Evolutionary conservation across 2,797 vertebrate species (phyloP), one percentile per base, ranked within the genome.

Genomic region (Helarctos malayanus): DNA sequence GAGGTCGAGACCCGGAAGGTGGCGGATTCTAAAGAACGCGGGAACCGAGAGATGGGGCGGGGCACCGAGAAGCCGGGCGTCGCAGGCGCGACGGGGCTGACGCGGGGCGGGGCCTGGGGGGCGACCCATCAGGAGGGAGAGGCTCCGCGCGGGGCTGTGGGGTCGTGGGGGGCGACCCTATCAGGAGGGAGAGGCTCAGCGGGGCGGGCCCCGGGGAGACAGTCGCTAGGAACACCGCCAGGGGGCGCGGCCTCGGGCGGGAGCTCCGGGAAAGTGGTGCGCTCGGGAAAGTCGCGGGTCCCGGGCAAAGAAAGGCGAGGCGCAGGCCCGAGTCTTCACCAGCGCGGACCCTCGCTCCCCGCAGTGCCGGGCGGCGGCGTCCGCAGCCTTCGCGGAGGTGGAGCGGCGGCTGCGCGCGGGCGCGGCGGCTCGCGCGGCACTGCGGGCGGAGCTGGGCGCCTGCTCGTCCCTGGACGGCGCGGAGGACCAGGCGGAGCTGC

Each of bases 281-380:
- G 4, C 21, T 9, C 5, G 2, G 12, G 49, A 5, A 4, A 6
- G 16, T 13, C 10, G 13, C 15, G 1, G 14, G 18, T 52, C 68
- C 2, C 7, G 11, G 57, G n/a, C 29, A 10, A 16, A 16, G 29
- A 8, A 35, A n/a, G 71, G 19, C 0, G 32, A 47, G 61, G 25
- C 13, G 32, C 12, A 3, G 76, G 15, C 56, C 27, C 3, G 0
- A n/a, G 29, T 35, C 35, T 54, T 54, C 10, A 18, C 41, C 8
- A 21, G n/a, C 75, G 0, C 21, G 0, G 2, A 13, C 23, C 38
- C 27, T 92, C 2, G 61, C 21, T 89, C 61, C 47, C n/a, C 13
- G 16, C 97, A 99, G 99, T 99, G 99, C 96, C 89, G 98, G 73
- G 80, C 88, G 2, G 98, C 91, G 0, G 98, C 99, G 80, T 94